These are phyloP conservation scores for Benitochromis conjunctus DNA, from an alignment of 2,113 vertebrate genomes.

Conservation along the genomic window DNA sequence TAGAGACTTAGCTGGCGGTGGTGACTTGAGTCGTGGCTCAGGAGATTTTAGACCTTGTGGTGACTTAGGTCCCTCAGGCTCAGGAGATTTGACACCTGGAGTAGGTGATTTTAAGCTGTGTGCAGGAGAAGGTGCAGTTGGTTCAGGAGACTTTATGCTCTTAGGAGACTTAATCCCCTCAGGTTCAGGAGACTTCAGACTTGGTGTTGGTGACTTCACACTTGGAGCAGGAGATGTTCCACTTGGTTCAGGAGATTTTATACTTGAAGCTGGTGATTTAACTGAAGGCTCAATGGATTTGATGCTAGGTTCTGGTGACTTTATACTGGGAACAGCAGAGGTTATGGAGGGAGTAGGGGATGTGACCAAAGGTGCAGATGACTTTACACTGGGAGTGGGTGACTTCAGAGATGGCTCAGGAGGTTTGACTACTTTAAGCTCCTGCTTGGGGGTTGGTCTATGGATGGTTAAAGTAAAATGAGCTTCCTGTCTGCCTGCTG, in stretches of 20 bases:
- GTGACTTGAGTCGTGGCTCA: constrained; percentile 80
- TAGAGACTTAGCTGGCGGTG: constrained; percentile 69
- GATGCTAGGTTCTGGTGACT: constrained; percentile 33
- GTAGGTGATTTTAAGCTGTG: constrained; percentile 80
- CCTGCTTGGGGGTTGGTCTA: constrained; percentile 75
- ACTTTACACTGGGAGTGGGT: constrained; percentile 77
- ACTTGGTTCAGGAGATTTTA: constrained; percentile 48
- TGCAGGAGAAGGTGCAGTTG: constrained; percentile 43
- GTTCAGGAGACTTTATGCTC: constrained; percentile 28
- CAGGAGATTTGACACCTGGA: constrained; percentile 66
- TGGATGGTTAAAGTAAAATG: constrained; percentile 87
- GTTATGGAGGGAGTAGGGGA: constrained; percentile 40
- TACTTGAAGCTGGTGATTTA: constrained; percentile 51
- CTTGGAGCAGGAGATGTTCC: constrained; percentile 56
- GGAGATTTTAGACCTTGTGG: constrained; percentile 79
- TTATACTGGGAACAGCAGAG: constrained; percentile 45
- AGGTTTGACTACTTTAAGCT: constrained; percentile 78
- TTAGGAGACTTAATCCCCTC: constrained; percentile 12
- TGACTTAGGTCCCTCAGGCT: constrained; percentile 75
- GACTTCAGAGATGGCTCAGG: constrained; percentile 79
- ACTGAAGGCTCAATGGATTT: constrained; percentile 45
- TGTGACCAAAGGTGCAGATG: constrained; percentile 74
- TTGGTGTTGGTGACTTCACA: constrained; percentile 76
- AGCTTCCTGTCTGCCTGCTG: constrained; percentile 87
- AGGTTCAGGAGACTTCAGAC: constrained; percentile 68